Evolutionary conservation across 2,888 invertebrate genomes (phyloP).

Genomic region (Hetaerina titia): DNA sequence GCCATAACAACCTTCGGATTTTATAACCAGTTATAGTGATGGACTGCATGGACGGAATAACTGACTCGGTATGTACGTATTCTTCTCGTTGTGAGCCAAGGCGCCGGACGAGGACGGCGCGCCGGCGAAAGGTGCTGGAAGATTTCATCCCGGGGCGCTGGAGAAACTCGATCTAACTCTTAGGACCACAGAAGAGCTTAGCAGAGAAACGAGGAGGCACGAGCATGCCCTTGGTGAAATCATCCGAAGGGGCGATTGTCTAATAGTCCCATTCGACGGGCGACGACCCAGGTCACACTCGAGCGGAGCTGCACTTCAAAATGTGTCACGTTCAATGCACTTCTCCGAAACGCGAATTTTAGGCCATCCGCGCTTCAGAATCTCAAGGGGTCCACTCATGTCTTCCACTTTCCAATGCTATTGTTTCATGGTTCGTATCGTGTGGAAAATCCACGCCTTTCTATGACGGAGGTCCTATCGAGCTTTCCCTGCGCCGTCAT

Average conservation of each 20-base stretch:
- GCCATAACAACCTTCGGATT: no score
- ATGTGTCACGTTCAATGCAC: background rate
- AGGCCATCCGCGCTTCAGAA: background rate
- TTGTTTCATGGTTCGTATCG: background rate
- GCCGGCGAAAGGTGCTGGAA: no score
- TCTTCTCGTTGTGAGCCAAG: no score
- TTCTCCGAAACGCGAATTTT: background rate
- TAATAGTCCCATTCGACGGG: background rate
- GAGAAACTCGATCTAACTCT: no score
- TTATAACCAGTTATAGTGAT: no score
- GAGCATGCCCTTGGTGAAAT: background rate
- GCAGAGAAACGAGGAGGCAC: background rate
- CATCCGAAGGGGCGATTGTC: background rate
- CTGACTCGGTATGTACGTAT: no score
- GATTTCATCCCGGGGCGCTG: no score
- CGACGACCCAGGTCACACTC: background rate
- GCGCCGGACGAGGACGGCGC: no score
- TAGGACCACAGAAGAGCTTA: background rate
- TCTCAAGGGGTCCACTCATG: background rate
- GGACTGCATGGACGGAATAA: no score
- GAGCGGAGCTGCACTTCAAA: background rate
- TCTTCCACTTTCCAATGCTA: background rate
- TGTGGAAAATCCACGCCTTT: background rate
- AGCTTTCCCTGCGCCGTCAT: slow-evolving; percentile 10
- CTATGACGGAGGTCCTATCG: background rate